These are phyloP conservation scores for Xylota sylvarum DNA, from an alignment of 2,888 invertebrate species.

Conservation along the genomic window DNA sequence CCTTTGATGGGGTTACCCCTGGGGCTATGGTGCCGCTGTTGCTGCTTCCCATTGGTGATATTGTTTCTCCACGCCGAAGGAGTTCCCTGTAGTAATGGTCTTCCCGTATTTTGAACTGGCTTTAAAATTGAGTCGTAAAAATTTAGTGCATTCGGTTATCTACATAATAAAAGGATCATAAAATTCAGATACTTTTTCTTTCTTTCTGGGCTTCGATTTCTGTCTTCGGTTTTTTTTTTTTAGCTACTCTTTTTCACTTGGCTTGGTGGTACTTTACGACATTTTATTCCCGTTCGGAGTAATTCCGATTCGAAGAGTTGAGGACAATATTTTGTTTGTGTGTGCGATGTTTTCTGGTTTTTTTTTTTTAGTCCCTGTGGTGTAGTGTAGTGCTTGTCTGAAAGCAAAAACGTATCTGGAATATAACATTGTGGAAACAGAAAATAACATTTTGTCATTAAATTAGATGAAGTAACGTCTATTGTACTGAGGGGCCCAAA, in stretches of 20 bases:
- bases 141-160: constrained; percentile 66
- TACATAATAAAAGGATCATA: constrained; percentile 70
- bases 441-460: constrained; percentile 46
- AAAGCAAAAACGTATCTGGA: constrained; percentile 23
- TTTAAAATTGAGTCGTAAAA: constrained; percentile 70
- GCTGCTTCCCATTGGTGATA: constrained; percentile 29
- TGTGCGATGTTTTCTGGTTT: neutral
- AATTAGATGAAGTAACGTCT: constrained; percentile 36
- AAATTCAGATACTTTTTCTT: constrained; percentile 58
- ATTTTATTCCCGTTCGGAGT: constrained; percentile 48
- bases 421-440: constrained; percentile 27
- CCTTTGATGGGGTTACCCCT: constrained; percentile 37
- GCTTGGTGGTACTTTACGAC: constrained; percentile 44
- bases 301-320: constrained; percentile 28
- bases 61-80: constrained; percentile 25
- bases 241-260: constrained; percentile 14
- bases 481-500: constrained; percentile 30
- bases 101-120: constrained; percentile 59
- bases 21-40: constrained; percentile 21
- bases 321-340: constrained; percentile 13
- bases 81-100: constrained; percentile 35
- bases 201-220: constrained; percentile 42
- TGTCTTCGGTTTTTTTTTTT: constrained; percentile 9
- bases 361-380: constrained; percentile 30
- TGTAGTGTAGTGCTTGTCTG: constrained; percentile 17